Percentiles rank a stretch among this genome's conserved stretches.
Evolutionary conservation across 2,113 vertebrate genomes (phyloP).

Genomic region (Dasypus novemcinctus): DNA sequence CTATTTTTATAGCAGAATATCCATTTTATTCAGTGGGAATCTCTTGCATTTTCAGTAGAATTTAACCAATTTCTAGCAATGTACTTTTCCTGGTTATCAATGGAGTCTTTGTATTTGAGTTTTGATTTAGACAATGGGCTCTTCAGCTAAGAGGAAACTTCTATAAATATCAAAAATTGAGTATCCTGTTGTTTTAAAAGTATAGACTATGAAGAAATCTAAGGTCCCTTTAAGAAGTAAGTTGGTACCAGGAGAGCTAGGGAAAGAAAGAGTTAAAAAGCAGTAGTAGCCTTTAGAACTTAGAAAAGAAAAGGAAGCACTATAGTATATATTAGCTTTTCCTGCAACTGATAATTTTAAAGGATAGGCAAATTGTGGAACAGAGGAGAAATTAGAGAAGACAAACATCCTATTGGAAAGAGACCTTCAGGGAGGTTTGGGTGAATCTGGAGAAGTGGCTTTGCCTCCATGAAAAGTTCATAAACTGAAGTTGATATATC

Average conservation of each 20-base stretch:
- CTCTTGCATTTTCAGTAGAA: background rate
- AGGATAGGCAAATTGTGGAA: background rate
- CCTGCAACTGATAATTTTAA: background rate
- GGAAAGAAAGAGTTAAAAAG: background rate
- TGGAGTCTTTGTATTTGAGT: background rate
- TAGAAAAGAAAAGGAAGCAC: background rate
- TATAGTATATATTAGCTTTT: background rate
- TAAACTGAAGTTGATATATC: background rate
- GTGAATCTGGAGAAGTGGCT: background rate
- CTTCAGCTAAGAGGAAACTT: background rate
- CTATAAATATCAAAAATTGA: background rate
- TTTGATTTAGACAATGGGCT: background rate
- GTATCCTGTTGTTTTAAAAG: background rate
- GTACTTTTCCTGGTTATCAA: background rate
- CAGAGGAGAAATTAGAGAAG: background rate
- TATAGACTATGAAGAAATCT: background rate
- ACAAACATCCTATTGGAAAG: background rate
- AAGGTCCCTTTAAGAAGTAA: background rate
- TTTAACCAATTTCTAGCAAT: conserved; percentile 5
- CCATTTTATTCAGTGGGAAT: background rate
- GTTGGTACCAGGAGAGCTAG: background rate
- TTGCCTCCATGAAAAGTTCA: background rate
- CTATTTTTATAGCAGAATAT: background rate
- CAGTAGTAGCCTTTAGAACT: background rate
- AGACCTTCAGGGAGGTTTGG: background rate